Evolutionary conservation across 2,797 vertebrate species (phyloP).

Genomic region (Gallinago solitaria): DNA sequence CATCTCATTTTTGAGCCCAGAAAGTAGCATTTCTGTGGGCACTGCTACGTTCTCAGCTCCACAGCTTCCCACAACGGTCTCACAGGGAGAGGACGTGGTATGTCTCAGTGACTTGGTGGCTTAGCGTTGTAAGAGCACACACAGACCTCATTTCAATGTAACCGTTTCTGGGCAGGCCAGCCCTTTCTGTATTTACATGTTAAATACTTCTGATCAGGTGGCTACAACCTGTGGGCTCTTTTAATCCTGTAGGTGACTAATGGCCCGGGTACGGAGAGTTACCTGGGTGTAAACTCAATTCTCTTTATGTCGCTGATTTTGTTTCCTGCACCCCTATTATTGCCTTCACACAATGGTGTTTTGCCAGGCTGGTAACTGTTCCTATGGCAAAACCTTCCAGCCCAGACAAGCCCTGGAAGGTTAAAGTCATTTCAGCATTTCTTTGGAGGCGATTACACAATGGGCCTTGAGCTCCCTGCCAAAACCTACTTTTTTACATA

Average conservation of each 20-base stretch:
- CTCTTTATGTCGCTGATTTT: rapidly evolving
- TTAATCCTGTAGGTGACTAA: neutral
- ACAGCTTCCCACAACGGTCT: rapidly evolving
- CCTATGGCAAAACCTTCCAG: constrained; percentile 26
- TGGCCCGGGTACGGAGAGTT: neutral
- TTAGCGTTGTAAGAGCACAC: neutral
- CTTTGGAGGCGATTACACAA: neutral
- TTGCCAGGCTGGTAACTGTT: neutral
- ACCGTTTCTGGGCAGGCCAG: neutral
- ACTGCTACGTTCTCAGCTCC: neutral
- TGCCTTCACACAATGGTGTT: neutral
- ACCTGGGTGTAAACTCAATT: neutral
- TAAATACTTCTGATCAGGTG: neutral
- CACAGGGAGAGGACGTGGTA: neutral
- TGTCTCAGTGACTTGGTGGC: rapidly evolving
- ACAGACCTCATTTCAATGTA: neutral
- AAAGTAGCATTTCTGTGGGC: neutral
- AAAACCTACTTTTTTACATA: neutral
- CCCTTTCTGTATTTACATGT: neutral
- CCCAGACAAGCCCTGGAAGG: constrained; percentile 26
- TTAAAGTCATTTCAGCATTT: neutral
- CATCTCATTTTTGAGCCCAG: neutral
- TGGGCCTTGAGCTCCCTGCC: neutral
- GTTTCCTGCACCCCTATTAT: neutral
- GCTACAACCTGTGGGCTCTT: neutral